Base-by-base conservation (phyloP, 2,888 invertebrate genomes). In the Anticlea derivata region DNA sequence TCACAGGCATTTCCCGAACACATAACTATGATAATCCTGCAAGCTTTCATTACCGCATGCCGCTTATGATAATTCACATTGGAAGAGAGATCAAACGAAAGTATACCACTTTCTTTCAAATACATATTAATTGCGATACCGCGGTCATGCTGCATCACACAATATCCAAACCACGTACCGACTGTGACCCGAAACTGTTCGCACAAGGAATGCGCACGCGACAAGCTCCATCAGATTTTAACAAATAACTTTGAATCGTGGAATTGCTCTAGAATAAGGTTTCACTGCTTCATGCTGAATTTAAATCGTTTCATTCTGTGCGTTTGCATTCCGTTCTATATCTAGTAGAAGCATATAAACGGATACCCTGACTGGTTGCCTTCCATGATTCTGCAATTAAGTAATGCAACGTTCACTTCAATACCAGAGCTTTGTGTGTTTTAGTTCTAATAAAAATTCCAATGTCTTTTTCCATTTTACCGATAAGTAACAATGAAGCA, bases 141-240 rank as follows among this genome's bases (percentile, higher is more conserved):
- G 58, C 65, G 66, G 63, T 72, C 66, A 63, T 66, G 71, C 70
- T 73, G 71, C 60, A 60, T 61, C 57, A 56, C 65, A 56, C 65
- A 62, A 69, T 70, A 80, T 72, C 60, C 80, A 61, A 72, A 78
- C 74, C 86, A 86, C 83, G 84, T 82, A 75, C 73, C 54, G 47
- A 48, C 61, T 52, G 58, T 73, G 78, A 77, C 78, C 79, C 69
- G 59, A 74, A 79, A 75, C 68, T 61, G 63, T 61, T 55, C 60
- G 61, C 57, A 56, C 47, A 59, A 55, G 64, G 62, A 65, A 68
- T 66, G 63, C 65, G 59, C 65, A 63, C 66, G 57, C 66, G 58
- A 50, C 46, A 46, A 56, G 62, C 65, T 68, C 68, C 63, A 61
- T 67, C 66, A 63, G 68, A 69, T 68, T 70, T 69, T 67, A 70